These are phyloP conservation scores for Phrixothrix hirtus DNA, from an alignment of 2,888 invertebrate species.

Conservation along the genomic window DNA sequence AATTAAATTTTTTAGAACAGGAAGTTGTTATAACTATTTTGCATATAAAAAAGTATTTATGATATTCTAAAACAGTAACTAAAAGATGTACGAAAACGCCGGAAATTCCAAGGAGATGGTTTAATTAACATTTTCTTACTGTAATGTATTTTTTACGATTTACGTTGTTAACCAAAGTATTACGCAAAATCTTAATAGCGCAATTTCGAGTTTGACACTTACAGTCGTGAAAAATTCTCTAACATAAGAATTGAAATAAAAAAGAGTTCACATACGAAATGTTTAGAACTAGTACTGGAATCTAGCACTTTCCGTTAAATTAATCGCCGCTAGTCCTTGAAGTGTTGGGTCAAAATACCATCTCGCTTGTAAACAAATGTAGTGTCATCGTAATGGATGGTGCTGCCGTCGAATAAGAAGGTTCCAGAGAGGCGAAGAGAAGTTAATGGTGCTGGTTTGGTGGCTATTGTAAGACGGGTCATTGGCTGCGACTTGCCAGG, in stretches of 20 bases:
- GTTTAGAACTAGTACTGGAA: constrained; percentile 3
- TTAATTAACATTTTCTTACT: constrained; percentile 9
- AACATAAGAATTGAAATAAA: no score
- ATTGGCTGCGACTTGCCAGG: constrained; percentile 44
- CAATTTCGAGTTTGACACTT: no score
- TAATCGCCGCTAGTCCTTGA: constrained; percentile 1
- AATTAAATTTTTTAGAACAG: neutral
- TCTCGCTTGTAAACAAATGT: constrained; percentile 17
- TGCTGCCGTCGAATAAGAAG: constrained; percentile 11
- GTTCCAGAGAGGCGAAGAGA: constrained; percentile 33
- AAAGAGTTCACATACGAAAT: constrained; percentile 8
- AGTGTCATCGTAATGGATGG: constrained; percentile 16
- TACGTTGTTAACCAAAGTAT: neutral
- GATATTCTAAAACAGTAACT: no score
- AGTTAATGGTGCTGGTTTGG: constrained; percentile 45
- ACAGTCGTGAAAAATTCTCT: no score
- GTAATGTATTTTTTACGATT: constrained; percentile 10
- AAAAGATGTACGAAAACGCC: neutral
- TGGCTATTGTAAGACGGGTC: constrained; percentile 46
- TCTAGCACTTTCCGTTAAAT: constrained; percentile 18
- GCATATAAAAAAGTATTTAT: no score
- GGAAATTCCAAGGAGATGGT: constrained; percentile 3
- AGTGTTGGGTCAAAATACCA: constrained; percentile 13
- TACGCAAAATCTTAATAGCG: neutral
- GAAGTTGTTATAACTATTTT: no score